A percentile compares a stretch with the other conserved stretches of the same genome.
Conservation (phyloP, 1,140 invertebrate species). For the Anoplolepis gracilipes region DNA sequence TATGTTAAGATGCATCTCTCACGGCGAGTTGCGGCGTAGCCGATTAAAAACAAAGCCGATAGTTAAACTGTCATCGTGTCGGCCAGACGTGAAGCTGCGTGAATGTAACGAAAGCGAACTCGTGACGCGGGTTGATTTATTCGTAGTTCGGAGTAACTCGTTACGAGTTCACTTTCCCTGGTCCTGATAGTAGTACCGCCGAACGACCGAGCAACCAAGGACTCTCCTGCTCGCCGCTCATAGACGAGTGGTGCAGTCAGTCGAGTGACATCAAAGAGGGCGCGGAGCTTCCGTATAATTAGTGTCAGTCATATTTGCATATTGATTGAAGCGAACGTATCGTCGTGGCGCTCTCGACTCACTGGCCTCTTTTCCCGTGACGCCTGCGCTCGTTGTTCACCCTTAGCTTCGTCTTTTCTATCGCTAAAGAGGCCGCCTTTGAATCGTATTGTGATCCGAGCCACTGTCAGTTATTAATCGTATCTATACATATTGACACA, state of each 20-base stretch:
- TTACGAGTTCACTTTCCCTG: conserved; percentile 74
- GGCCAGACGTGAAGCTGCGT: conserved; percentile 46
- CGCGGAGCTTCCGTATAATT: conserved; percentile 85
- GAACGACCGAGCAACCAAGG: conserved; percentile 70
- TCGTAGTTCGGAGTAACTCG: conserved; percentile 71
- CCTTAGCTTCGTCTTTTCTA: conserved; percentile 58
- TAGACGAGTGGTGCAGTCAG: conserved; percentile 70
- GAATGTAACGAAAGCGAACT: conserved; percentile 75
- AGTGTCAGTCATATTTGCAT: conserved; percentile 85
- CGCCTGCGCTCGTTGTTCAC: conserved; percentile 60
- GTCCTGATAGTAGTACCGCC: conserved; percentile 61
- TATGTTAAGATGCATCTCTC: conserved; percentile 37
- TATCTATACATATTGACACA: not conserved
- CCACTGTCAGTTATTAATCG: not conserved
- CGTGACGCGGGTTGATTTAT: conserved; percentile 72
- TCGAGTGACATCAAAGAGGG: conserved; percentile 83
- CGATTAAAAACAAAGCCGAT: conserved; percentile 54
- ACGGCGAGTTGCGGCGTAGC: not conserved
- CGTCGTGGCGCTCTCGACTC: conserved; percentile 77
- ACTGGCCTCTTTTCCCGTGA: conserved; percentile 76
- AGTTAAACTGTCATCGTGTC: conserved; percentile 51
- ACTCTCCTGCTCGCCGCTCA: conserved; percentile 64
- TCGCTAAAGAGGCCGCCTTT: not conserved
- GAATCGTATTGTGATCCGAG: not conserved
- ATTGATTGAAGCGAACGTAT: conserved; percentile 84